A percentile compares a stretch with the other conserved stretches of the same genome.
phyloP scores from a whole-genome alignment of 2,888 invertebrate genomes.

The Xylophagus ater region DNA sequence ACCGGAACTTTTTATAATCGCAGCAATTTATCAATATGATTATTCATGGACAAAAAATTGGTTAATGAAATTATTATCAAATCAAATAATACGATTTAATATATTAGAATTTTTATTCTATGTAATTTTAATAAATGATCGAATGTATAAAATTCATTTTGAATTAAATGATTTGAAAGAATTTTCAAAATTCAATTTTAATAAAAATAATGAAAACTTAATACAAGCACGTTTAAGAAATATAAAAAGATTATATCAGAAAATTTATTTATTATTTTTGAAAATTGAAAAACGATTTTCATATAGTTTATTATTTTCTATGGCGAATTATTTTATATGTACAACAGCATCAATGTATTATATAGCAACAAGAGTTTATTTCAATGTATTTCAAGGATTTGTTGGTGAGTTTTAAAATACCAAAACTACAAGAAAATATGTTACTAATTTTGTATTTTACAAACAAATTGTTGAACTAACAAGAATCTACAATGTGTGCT shows the following conservation, averaged over 20 bases:
- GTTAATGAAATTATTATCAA: conserved; percentile 6
- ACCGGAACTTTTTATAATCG: conserved; percentile 9
- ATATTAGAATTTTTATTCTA: conserved; percentile 5
- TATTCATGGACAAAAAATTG: conserved; percentile 4
- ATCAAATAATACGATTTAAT: conserved; percentile 9
- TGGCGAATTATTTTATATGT: conserved; percentile 10
- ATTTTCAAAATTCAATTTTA: background rate
- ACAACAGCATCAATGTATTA: conserved; percentile 7
- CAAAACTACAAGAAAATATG: no score
- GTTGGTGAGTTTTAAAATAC: conserved; percentile 6
- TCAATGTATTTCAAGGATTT: background rate
- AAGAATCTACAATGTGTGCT: conserved; percentile 6
- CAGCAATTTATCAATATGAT: conserved; percentile 2
- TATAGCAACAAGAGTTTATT: conserved; percentile 5
- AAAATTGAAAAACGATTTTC: conserved; percentile 6
- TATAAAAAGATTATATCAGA: conserved; percentile 1
- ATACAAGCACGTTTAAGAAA: conserved; percentile 1
- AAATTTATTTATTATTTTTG: conserved; percentile 1
- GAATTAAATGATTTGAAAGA: conserved; percentile 1
- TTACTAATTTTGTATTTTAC: no score
- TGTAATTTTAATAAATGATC: conserved; percentile 1
- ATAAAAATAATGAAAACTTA: no score
- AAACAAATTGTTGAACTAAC: background rate
- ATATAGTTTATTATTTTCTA: background rate
- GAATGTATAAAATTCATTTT: background rate